Evolutionary conservation across 2,888 invertebrate species (phyloP).

Genomic region (Cephus runcator): DNA sequence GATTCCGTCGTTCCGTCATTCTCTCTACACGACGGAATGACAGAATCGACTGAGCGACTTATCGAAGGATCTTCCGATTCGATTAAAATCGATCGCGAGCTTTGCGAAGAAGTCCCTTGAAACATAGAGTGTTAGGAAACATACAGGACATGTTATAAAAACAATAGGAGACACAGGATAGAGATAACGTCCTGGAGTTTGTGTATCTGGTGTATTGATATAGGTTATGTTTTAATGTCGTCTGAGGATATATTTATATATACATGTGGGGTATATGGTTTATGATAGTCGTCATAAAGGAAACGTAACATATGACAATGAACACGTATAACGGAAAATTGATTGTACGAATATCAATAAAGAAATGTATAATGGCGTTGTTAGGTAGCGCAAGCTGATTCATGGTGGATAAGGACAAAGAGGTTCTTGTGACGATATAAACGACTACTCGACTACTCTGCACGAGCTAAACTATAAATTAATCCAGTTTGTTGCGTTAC

Average conservation of each 20-base stretch:
- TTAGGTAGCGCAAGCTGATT: neutral
- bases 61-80: neutral
- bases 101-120: slow-evolving; percentile 2
- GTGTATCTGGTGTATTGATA: neutral
- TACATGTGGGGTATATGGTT: slow-evolving; percentile 23
- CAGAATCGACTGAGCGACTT: neutral
- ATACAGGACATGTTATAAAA: neutral
- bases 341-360: neutral
- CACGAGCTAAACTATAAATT: neutral
- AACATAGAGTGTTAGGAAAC: neutral
- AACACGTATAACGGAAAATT: neutral
- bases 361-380: slow-evolving; percentile 5
- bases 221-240: neutral
- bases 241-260: slow-evolving; percentile 21
- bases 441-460: neutral
- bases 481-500: neutral
- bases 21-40: neutral
- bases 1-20: neutral
- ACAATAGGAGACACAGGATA: neutral
- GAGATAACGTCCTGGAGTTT: neutral
- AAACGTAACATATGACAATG: slow-evolving; percentile 25
- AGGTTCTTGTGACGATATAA: neutral
- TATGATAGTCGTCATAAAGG: neutral
- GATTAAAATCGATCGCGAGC: neutral
- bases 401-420: neutral